Evolutionary conservation across 1,140 invertebrate species (phyloP), one percentile per base, ranked within the genome.

Genomic region (Caerostris extrusa): DNA sequence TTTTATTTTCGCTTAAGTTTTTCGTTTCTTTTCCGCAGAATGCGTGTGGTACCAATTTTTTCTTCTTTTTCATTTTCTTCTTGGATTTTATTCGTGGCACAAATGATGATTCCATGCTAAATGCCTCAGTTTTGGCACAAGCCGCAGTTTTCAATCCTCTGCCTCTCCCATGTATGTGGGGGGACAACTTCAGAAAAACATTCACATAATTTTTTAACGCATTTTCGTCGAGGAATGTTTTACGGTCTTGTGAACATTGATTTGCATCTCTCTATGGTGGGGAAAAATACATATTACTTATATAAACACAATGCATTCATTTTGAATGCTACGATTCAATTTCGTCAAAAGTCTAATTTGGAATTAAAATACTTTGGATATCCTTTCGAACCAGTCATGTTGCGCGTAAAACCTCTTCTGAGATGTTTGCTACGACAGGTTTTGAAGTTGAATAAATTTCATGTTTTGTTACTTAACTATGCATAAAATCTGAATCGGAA

Each of bases 101-200:
- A 88, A 88, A 88, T 88, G 86, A 64, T 61, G 60, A 88, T 88
- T 88, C 86, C 61, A 88, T 88, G 86, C 86, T 88, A 88, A 88
- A 61, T 55, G 34, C 34, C 86, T 7, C 8, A 3, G 82, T 4
- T n/a, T 56, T 50, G 8, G n/a, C 19, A 19, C 8, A 71, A 19
- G 71, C 71, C 53, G 71, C 10, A 77, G 71, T 53, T 77, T 77
- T 77, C 71, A 53, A 77, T 53, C 71, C 71, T 12, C 69, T 71
- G 10, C 69, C 19, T 10, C 19, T 17, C 10, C 14, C 17, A 8
- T 10, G 12, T 50, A 50, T 4, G 7, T 0, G 71, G 34, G 71
- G 71, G 5, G 19, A 77, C 19, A 77, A 77, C 71, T 77, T 50
- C 34, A 5, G 3, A 34, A 77, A 53, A 50, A 50, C 8, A 77